Evolutionary conservation across 2,888 invertebrate species (phyloP), one percentile per base, ranked within the genome.

Genomic region (Eristalinus sepulchralis): DNA sequence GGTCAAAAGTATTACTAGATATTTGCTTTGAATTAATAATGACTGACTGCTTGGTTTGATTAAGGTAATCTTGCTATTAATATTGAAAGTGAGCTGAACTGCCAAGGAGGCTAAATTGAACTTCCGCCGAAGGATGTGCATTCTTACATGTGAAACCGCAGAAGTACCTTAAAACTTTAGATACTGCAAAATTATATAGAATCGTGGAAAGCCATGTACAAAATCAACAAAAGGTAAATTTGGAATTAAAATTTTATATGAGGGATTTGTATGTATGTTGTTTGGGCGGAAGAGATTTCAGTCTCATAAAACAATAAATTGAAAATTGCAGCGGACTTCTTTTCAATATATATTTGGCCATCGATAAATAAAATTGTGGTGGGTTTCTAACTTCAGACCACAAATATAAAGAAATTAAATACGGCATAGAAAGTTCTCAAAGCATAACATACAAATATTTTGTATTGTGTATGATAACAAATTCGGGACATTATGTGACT

Each of bases 1-100:
- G n/a, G 1, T 10, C 57, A 70, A 57, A 33, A 66, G 71, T 53
- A 20, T 63, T 80, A 71, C 67, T 70, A 70, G 82, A 86, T 88
- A 79, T 88, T 88, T 88, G 82, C 82, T 88, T 87, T 88, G 87
- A 78, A 88, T 88, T 88, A 88, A 77, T 88, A 87, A 88, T 88
- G 83, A 88, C 63, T 88, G 87, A 82, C 68, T 88, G 87, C 87
- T 82, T 87, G 87, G 83, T 76, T 88, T 88, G 88, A 88, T 88
- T 88, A 88, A 88, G 88, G 88, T 84, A 84, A 87, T 82, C 71
- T 34, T 71, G 70, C 76, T 68, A 72, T 83, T 81, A 80, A 76
- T 85, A 83, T 83, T 86, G 83, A 71, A 78, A 66, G 59, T 33
- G 20, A 55, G 47, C 36, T 67, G 68, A 77, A 72, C 27, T 77